Evolutionary conservation across 2,113 vertebrate species (phyloP).

Genomic region (Cyanistes caeruleus): DNA sequence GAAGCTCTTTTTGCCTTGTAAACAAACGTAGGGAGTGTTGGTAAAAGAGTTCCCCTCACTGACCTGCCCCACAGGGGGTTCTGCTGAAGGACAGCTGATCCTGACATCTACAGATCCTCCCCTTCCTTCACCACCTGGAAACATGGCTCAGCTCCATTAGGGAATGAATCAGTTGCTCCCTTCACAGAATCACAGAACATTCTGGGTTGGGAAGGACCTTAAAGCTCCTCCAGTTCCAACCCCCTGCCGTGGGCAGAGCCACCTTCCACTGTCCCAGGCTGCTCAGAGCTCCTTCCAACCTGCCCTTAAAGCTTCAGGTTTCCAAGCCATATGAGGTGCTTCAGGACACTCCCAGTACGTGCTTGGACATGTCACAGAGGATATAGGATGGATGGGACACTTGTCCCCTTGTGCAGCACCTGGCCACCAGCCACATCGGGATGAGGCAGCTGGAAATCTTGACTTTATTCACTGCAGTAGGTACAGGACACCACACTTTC

Average conservation of each 20-base stretch:
- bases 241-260: neutral
- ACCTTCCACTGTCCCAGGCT: neutral
- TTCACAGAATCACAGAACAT: rapidly evolving
- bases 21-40: rapidly evolving
- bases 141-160: neutral
- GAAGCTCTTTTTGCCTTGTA: neutral
- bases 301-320: neutral
- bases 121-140: neutral
- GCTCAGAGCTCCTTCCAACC: neutral
- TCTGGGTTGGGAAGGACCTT: neutral
- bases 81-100: neutral
- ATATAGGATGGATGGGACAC: neutral
- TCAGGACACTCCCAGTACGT: neutral
- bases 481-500: neutral
- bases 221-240: neutral
- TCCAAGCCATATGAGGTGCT: neutral
- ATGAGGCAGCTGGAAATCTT: neutral
- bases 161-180: neutral
- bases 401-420: neutral
- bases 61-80: neutral
- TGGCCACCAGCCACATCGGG: neutral
- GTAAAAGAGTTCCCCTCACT: neutral
- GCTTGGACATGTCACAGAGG: neutral
- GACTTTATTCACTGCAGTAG: neutral
- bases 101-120: neutral